A percentile compares a stretch with the other conserved stretches of the same genome.
These are phyloP conservation scores for Pseudocheirus occidentalis DNA, from an alignment of 2,797 vertebrate species.

Conservation along the genomic window DNA sequence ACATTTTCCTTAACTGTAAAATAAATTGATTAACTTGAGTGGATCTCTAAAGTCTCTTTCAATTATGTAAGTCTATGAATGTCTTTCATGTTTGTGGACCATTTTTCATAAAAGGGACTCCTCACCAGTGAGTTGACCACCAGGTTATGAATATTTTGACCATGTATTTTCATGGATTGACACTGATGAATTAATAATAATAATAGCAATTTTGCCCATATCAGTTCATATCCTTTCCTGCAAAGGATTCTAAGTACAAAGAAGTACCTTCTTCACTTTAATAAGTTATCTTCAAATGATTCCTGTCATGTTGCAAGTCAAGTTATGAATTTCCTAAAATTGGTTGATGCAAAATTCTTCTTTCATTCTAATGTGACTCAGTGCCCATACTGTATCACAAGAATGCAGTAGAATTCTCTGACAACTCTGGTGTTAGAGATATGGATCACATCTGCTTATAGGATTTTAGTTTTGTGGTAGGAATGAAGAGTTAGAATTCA, in stretches of 20 bases:
- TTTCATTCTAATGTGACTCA: background rate
- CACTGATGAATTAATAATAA: background rate
- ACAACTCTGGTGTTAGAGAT: background rate
- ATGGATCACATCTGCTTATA: background rate
- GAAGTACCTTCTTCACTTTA: background rate
- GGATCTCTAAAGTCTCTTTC: background rate
- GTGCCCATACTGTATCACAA: background rate
- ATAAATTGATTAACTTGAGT: background rate
- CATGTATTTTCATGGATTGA: background rate
- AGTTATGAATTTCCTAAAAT: accelerated
- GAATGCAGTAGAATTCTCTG: background rate
- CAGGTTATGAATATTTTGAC: background rate
- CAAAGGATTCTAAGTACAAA: background rate
- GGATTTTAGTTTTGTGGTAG: background rate
- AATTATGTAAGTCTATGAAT: no score
- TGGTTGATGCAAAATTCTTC: accelerated
- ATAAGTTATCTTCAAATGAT: background rate
- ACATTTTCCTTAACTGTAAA: background rate
- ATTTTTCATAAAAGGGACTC: background rate
- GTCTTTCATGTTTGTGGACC: background rate
- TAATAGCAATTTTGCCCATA: background rate
- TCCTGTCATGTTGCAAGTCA: accelerated
- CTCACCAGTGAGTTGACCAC: background rate
- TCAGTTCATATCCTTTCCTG: background rate
- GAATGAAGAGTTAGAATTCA: background rate